phyloP scores from a whole-genome alignment of 2,888 invertebrate species.

The Prostheceraeus crozeri region DNA sequence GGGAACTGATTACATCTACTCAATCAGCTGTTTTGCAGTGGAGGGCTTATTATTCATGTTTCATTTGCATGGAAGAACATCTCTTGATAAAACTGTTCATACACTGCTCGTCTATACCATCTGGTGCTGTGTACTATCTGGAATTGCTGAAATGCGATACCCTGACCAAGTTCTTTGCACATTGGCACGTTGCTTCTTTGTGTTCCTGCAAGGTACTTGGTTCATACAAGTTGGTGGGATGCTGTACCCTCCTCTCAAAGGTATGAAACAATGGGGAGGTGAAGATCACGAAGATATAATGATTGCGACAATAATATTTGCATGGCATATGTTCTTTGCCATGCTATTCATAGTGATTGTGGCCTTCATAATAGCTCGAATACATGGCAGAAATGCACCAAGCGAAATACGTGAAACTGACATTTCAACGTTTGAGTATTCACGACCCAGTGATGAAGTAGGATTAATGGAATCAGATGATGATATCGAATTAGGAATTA shows the following conservation, averaged over 20 bases:
- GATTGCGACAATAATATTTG: slow-evolving; percentile 56
- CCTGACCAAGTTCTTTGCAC: slow-evolving; percentile 52
- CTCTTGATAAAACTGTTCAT: slow-evolving; percentile 56
- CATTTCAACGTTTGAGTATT: no score
- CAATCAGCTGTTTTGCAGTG: slow-evolving; percentile 55
- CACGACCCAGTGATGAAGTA: no score
- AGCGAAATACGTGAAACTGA: no score
- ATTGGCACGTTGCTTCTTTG: slow-evolving; percentile 52
- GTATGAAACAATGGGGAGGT: no score
- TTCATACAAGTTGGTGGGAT: slow-evolving; percentile 59
- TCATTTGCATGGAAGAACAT: slow-evolving; percentile 58
- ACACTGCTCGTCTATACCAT: slow-evolving; percentile 57
- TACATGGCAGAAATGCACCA: no score
- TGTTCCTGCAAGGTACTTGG: slow-evolving; percentile 61
- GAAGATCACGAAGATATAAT: slow-evolving; percentile 56
- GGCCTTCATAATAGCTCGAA: no score
- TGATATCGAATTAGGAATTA: no score
- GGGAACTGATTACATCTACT: no score
- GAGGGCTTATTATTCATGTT: slow-evolving; percentile 59
- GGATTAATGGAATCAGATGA: no score
- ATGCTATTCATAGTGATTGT: no score
- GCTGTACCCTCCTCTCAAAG: slow-evolving; percentile 59
- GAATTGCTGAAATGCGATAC: slow-evolving; percentile 54
- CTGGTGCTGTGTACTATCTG: slow-evolving; percentile 47
- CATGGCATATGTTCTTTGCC: slow-evolving; percentile 55